phyloP scores from a whole-genome alignment of 2,113 vertebrate genomes.

The Elephas maximus region DNA sequence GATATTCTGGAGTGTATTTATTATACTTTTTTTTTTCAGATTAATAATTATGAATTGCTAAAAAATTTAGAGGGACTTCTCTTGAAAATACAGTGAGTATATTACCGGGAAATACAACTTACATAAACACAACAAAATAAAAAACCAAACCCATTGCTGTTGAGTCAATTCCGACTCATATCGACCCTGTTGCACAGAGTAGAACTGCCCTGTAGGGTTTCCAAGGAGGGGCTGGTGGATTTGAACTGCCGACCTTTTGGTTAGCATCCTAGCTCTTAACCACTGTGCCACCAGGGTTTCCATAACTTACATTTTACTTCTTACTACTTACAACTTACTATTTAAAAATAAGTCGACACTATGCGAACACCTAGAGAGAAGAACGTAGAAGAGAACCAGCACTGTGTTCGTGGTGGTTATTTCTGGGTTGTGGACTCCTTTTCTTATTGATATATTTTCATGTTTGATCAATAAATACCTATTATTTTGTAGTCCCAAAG shows the following conservation, averaged over 20 bases:
- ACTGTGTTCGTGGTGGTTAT: rapidly evolving
- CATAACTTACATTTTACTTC: no score
- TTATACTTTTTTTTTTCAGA: not conserved
- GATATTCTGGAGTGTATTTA: not conserved
- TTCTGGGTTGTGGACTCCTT: not conserved
- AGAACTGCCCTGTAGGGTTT: no score
- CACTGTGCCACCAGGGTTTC: no score
- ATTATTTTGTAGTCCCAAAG: constrained; percentile 6
- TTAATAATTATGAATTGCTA: not conserved
- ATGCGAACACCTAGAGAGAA: not conserved
- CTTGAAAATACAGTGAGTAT: not conserved
- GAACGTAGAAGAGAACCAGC: not conserved
- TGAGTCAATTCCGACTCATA: no score
- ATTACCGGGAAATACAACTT: not conserved
- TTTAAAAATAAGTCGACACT: not conserved
- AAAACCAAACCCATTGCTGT: no score
- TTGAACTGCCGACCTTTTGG: no score
- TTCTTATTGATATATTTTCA: not conserved
- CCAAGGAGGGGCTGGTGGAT: no score
- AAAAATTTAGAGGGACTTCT: not conserved
- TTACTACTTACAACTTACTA: no score
- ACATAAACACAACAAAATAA: no score
- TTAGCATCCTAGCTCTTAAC: no score
- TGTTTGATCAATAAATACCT: not conserved
- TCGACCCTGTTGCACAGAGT: no score